Conservation (phyloP, 1,140 invertebrate species). For the Coenobita brevimanus region DNA sequence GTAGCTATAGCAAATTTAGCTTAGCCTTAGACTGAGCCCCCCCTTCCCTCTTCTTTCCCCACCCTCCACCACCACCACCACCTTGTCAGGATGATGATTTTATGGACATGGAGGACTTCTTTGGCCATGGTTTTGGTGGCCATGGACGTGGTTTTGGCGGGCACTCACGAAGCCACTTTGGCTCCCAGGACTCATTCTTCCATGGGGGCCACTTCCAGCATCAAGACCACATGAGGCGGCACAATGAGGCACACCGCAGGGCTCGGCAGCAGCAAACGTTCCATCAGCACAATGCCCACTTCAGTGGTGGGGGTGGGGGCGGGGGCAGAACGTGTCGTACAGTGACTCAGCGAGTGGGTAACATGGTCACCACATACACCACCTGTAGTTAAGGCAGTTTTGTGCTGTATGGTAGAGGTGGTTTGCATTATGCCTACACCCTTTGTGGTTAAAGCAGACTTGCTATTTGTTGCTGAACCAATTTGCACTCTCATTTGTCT, state of each 20-base stretch:
- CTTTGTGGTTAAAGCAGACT: no score
- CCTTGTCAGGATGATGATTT: conserved; percentile 54
- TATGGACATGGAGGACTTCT: conserved; percentile 65
- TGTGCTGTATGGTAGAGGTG: no score
- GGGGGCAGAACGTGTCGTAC: conserved; percentile 46
- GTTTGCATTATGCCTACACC: no score
- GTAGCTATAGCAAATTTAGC: no score
- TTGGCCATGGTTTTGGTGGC: conserved; percentile 44
- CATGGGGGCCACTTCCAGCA: conserved; percentile 67
- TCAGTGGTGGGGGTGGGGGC: neutral
- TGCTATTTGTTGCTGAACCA: no score
- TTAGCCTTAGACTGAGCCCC: neutral
- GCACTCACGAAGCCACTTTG: conserved; percentile 45
- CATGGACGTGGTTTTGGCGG: conserved; percentile 17
- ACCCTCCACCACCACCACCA: neutral
- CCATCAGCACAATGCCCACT: neutral
- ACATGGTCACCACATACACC: conserved; percentile 59
- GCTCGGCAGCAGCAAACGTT: conserved; percentile 13
- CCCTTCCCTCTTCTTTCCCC: neutral
- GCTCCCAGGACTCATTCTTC: conserved; percentile 64
- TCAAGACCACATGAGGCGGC: conserved; percentile 52
- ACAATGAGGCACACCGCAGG: conserved; percentile 48
- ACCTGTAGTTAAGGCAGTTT: conserved; percentile 47
- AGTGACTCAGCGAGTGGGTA: conserved; percentile 49
- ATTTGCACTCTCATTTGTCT: no score